Conservation (phyloP, 2,113 vertebrate genomes). For the Cebidichthys violaceus region DNA sequence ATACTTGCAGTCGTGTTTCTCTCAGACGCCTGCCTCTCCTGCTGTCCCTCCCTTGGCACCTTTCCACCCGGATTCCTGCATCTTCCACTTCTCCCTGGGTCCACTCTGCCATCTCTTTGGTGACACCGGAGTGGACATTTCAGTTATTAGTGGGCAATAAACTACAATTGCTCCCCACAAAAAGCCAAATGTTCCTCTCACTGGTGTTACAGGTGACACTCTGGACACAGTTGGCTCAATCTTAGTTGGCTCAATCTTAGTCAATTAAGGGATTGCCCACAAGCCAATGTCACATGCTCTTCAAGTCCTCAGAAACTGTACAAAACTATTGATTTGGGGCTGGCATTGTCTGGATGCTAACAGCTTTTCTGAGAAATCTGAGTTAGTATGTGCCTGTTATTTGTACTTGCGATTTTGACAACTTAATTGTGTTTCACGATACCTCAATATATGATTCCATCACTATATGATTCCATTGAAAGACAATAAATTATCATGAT, state of each 20-base stretch:
- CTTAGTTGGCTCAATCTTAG: not conserved
- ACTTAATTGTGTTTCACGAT: no score
- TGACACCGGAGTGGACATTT: not conserved
- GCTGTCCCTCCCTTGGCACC: not conserved
- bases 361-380: no score
- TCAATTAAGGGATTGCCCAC: not conserved
- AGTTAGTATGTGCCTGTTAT: no score
- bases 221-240: conserved; percentile 8
- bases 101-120: not conserved
- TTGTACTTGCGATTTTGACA: no score
- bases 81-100: not conserved
- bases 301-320: conserved; percentile 16
- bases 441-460: no score
- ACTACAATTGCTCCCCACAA: not conserved
- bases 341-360: conserved; percentile 7
- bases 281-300: not conserved
- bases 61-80: not conserved
- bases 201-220: not conserved
- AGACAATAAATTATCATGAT: no score
- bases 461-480: no score
- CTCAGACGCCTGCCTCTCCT: not conserved
- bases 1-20: not conserved
- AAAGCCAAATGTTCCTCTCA: not conserved
- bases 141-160: not conserved
- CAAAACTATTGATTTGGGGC: not conserved